phyloP scores from a whole-genome alignment of 2,888 invertebrate genomes.

The Drosophila suboccidentalis region DNA sequence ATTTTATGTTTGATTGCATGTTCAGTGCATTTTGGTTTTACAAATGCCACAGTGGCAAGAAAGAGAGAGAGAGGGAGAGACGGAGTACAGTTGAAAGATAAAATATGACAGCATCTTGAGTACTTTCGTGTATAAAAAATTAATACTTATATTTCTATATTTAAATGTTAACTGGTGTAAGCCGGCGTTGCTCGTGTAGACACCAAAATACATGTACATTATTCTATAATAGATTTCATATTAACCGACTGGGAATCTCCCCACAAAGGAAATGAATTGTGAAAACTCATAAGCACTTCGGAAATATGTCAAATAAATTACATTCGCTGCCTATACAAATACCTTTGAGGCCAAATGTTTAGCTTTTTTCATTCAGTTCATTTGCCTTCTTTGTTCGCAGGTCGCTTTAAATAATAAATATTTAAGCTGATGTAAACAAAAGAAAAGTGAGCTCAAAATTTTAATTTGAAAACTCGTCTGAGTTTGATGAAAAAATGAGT shows the following conservation, averaged over 20 bases:
- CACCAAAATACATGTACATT: background rate
- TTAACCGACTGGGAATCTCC: background rate
- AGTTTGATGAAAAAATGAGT: too few relatives aligned
- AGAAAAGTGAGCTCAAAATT: too few relatives aligned
- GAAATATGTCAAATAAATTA: background rate
- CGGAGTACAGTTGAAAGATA: conserved; percentile 2
- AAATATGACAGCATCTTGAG: conserved; percentile 40
- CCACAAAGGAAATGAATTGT: background rate
- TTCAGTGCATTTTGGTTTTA: conserved; percentile 51
- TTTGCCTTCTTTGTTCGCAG: background rate
- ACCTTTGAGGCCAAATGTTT: background rate
- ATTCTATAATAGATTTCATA: background rate
- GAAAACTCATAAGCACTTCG: background rate
- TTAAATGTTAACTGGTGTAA: conserved; percentile 3
- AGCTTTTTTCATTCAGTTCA: background rate
- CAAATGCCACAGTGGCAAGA: conserved; percentile 41
- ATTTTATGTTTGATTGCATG: conserved; percentile 62
- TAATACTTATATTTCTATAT: conserved; percentile 32
- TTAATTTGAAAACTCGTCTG: too few relatives aligned
- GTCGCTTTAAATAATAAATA: too few relatives aligned
- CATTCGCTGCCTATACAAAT: background rate
- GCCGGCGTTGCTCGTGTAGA: background rate
- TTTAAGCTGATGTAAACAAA: too few relatives aligned
- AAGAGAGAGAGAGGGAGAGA: background rate
- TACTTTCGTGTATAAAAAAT: conserved; percentile 32